Percentiles rank a stretch among this genome's conserved stretches.
Conservation (phyloP, 2,888 invertebrate species). For the Morpho deidamia region DNA sequence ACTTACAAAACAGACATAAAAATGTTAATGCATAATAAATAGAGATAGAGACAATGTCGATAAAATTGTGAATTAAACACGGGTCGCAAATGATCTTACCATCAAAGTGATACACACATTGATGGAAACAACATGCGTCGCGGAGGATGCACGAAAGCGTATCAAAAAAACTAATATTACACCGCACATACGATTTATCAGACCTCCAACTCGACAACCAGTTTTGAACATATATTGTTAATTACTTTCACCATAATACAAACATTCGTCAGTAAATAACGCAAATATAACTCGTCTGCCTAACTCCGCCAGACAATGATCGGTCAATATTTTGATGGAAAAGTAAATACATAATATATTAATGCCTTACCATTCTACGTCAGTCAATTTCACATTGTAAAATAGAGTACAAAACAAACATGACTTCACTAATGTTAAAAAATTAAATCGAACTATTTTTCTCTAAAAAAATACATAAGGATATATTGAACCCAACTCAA, state of each 20-base stretch:
- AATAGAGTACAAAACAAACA: slow-evolving; percentile 24
- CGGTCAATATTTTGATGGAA: slow-evolving; percentile 14
- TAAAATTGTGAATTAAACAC: no score
- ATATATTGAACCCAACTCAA: slow-evolving; percentile 10
- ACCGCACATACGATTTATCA: not conserved
- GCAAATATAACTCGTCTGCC: not conserved
- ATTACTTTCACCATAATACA: slow-evolving; percentile 21
- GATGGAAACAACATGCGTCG: not conserved
- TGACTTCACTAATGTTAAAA: slow-evolving; percentile 13
- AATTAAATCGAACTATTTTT: slow-evolving; percentile 13
- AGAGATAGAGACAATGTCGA: no score
- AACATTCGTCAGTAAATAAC: not conserved
- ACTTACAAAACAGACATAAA: no score
- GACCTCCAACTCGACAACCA: slow-evolving; percentile 8
- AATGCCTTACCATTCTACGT: slow-evolving; percentile 48
- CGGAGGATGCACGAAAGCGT: not conserved
- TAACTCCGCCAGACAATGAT: not conserved
- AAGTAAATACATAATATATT: slow-evolving; percentile 19
- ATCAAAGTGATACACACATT: not conserved
- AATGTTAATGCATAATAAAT: no score
- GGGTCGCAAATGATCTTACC: no score
- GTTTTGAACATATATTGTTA: slow-evolving; percentile 12
- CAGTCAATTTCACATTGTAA: slow-evolving; percentile 52
- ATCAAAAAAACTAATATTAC: not conserved
- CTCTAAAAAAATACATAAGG: slow-evolving; percentile 10